Evolutionary conservation across 1,140 invertebrate species (phyloP).

Genomic region (Drosophila insularis): DNA sequence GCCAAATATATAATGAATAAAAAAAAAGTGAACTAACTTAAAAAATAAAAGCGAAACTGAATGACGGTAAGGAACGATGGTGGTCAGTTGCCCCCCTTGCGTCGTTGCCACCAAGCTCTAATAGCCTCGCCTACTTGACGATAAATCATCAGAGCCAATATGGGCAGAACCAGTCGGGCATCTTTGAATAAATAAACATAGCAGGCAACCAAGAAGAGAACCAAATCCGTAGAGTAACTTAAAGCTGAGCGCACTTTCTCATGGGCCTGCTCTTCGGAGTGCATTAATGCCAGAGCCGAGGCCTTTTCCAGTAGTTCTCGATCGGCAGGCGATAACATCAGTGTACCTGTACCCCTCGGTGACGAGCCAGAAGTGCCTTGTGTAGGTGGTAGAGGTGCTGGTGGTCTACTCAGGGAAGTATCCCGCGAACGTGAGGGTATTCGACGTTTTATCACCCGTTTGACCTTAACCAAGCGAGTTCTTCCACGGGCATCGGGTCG

Average conservation of each 20-base stretch:
- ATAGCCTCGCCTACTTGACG: conserved; percentile 87
- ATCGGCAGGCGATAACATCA: conserved; percentile 48
- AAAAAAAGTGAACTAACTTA: conserved; percentile 67
- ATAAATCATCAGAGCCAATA: conserved; percentile 89
- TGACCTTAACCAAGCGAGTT: conserved; percentile 72
- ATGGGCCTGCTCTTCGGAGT: conserved; percentile 85
- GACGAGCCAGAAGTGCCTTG: not conserved
- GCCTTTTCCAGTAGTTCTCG: conserved; percentile 57
- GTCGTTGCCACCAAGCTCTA: conserved; percentile 79
- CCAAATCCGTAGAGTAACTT: conserved; percentile 88
- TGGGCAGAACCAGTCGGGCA: conserved; percentile 89
- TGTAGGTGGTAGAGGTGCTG: conserved; percentile 4
- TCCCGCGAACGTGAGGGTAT: conserved; percentile 73
- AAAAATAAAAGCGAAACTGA: conserved; percentile 60
- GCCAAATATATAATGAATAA: conserved; percentile 55
- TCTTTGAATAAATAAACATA: conserved; percentile 91
- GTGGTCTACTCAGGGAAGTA: conserved; percentile 58
- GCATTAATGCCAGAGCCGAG: conserved; percentile 57
- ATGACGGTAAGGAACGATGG: not conserved
- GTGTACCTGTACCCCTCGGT: conserved; percentile 19
- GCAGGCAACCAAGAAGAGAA: conserved; percentile 87
- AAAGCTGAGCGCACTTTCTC: conserved; percentile 86
- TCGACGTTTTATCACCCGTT: conserved; percentile 66
- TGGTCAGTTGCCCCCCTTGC: conserved; percentile 49
- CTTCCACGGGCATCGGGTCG: conserved; percentile 69